phyloP scores from a whole-genome alignment of 2,888 invertebrate genomes.

The Lepidochitona cinerea region DNA sequence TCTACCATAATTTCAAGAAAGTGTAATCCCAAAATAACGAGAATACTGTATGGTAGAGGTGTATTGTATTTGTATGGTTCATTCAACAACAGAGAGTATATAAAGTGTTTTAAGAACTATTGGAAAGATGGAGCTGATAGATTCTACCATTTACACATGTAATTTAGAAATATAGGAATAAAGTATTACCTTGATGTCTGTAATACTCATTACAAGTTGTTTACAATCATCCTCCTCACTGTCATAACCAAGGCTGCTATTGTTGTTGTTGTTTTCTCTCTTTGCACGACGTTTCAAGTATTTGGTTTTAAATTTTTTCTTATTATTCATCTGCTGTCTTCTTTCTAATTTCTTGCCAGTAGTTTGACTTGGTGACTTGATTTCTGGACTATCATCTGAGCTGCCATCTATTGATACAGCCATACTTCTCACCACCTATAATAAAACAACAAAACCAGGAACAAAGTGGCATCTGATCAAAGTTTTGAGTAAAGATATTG shows the following conservation, averaged over 20 bases:
- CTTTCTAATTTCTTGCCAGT: constrained; percentile 29
- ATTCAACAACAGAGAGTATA: no score
- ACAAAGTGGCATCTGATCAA: no score
- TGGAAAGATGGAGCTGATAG: no score
- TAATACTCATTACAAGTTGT: constrained; percentile 55
- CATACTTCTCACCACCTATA: constrained; percentile 1
- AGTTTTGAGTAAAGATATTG: no score
- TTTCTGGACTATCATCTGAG: no score
- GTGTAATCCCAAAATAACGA: no score
- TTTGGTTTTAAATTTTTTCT: not conserved
- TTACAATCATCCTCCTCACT: constrained; percentile 32
- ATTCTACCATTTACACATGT: no score
- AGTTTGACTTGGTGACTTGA: constrained; percentile 29
- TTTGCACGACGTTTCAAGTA: not conserved
- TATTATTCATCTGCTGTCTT: constrained; percentile 6
- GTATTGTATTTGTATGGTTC: no score
- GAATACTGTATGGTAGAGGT: no score
- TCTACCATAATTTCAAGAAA: no score
- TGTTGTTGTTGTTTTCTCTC: constrained; percentile 7
- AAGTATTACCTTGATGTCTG: constrained; percentile 53
- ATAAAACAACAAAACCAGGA: no score
- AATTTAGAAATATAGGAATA: not conserved
- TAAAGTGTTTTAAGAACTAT: no score
- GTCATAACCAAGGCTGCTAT: not conserved
- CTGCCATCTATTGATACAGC: constrained; percentile 1